Conservation (phyloP, 1,140 invertebrate genomes). For the Zaprionus davidi region DNA sequence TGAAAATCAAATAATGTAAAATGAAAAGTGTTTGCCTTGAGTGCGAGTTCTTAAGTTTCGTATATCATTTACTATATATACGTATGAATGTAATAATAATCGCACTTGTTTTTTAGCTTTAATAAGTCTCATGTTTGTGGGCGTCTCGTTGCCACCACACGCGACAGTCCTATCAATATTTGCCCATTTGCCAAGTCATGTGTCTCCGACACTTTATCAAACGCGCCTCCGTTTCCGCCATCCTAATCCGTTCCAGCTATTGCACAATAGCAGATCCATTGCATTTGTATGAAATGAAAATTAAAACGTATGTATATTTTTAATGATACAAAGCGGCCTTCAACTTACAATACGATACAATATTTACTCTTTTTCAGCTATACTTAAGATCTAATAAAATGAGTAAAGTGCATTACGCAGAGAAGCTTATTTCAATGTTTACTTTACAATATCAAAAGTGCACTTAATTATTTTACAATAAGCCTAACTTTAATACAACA, state of each 20-base stretch:
- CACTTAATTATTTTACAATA: slow-evolving; percentile 58
- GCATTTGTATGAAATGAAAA: slow-evolving; percentile 8
- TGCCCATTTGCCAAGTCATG: slow-evolving; percentile 23
- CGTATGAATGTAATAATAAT: background rate
- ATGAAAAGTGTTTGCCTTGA: background rate
- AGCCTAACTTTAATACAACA: slow-evolving; percentile 45
- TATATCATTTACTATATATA: background rate
- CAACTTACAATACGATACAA: slow-evolving; percentile 1
- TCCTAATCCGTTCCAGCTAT: background rate
- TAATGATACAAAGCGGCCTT: slow-evolving; percentile 10
- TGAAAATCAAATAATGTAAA: background rate
- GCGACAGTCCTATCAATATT: slow-evolving; percentile 15
- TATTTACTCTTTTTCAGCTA: background rate
- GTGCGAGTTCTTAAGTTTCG: background rate
- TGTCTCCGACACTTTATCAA: slow-evolving; percentile 7
- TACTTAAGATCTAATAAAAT: slow-evolving; percentile 16
- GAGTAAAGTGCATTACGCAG: slow-evolving; percentile 27
- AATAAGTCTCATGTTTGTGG: slow-evolving; percentile 29
- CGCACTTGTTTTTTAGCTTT: background rate
- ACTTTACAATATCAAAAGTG: slow-evolving; percentile 4
- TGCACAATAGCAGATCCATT: background rate
- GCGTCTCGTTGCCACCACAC: slow-evolving; percentile 60
- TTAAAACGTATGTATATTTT: slow-evolving; percentile 6
- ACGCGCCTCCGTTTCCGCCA: slow-evolving; percentile 19
- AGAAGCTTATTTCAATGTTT: slow-evolving; percentile 3